Percentiles rank a stretch among this genome's conserved stretches.
These are phyloP conservation scores for Ennomos erosarius DNA, from an alignment of 2,888 invertebrate genomes.

Conservation along the genomic window DNA sequence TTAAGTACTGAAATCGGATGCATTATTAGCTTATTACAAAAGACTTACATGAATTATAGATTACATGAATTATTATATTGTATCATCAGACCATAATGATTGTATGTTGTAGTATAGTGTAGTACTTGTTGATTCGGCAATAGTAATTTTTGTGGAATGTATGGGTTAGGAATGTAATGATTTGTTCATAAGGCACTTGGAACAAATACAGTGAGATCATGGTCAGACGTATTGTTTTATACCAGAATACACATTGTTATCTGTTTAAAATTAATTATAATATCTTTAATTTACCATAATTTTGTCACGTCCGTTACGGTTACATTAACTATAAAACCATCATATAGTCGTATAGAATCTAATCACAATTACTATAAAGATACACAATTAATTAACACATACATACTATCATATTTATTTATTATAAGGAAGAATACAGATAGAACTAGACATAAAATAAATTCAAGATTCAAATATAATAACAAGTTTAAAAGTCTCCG, in stretches of 20 bases:
- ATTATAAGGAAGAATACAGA: slow-evolving; percentile 56
- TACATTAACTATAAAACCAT: slow-evolving; percentile 66
- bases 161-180: slow-evolving; percentile 70
- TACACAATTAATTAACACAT: slow-evolving; percentile 58
- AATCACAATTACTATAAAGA: slow-evolving; percentile 49
- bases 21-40: slow-evolving; percentile 8
- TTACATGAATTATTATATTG: slow-evolving; percentile 20
- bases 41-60: slow-evolving; percentile 17
- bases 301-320: slow-evolving; percentile 39
- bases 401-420: slow-evolving; percentile 57
- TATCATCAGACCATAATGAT: slow-evolving; percentile 19
- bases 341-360: slow-evolving; percentile 65
- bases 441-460: slow-evolving; percentile 53
- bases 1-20: slow-evolving; percentile 62
- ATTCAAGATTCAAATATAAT: slow-evolving; percentile 39
- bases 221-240: slow-evolving; percentile 51
- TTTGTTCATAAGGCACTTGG: slow-evolving; percentile 84
- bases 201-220: slow-evolving; percentile 77
- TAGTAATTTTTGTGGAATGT: slow-evolving; percentile 59
- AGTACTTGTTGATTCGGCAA: slow-evolving; percentile 23
- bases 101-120: slow-evolving; percentile 1
- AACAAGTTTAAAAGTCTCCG: slow-evolving; percentile 40
- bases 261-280: slow-evolving; percentile 36
- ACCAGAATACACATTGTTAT: slow-evolving; percentile 35
- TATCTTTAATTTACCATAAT: slow-evolving; percentile 36